A percentile compares a stretch with the other conserved stretches of the same genome.
phyloP scores from a whole-genome alignment of 2,797 vertebrate species.

The Geotrypetes seraphini region DNA sequence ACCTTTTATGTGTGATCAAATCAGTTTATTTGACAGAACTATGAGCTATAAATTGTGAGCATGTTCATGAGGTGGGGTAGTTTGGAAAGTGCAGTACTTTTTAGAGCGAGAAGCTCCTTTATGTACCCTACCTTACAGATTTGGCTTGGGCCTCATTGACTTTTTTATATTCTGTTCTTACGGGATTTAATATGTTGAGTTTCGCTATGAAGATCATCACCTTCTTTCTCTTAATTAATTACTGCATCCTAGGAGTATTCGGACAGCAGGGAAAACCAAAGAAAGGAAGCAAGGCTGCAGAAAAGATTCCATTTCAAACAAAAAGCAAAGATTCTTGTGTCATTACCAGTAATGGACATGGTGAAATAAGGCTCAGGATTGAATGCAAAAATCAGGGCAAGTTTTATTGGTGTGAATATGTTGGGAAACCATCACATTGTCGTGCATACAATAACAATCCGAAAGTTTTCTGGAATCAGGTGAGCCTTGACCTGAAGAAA shows the following conservation, averaged over 20 bases:
- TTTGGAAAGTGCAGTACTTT: constrained; percentile 3
- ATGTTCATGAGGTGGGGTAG: constrained; percentile 21
- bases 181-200: not conserved
- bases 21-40: constrained; percentile 13
- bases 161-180: not conserved
- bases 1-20: constrained; percentile 20
- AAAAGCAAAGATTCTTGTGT: constrained; percentile 55
- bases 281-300: constrained; percentile 45
- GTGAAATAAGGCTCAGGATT: constrained; percentile 50
- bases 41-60: constrained; percentile 17
- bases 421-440: constrained; percentile 57
- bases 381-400: constrained; percentile 41
- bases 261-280: constrained; percentile 41
- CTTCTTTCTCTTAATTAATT: constrained; percentile 39
- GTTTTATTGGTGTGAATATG: constrained; percentile 70
- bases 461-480: constrained; percentile 65
- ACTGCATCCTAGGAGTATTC: constrained; percentile 39
- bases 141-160: not conserved
- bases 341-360: constrained; percentile 46
- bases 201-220: constrained; percentile 53
- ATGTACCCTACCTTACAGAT: constrained; percentile 52
- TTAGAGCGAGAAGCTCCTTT: constrained; percentile 34
- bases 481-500: constrained; percentile 57
- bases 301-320: constrained; percentile 58
- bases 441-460: constrained; percentile 60